Evolutionary conservation across 64 coral and sea anemone genomes (phyloP), one percentile per base, ranked within the genome.

Genomic region (Dendronephthya gigantea): DNA sequence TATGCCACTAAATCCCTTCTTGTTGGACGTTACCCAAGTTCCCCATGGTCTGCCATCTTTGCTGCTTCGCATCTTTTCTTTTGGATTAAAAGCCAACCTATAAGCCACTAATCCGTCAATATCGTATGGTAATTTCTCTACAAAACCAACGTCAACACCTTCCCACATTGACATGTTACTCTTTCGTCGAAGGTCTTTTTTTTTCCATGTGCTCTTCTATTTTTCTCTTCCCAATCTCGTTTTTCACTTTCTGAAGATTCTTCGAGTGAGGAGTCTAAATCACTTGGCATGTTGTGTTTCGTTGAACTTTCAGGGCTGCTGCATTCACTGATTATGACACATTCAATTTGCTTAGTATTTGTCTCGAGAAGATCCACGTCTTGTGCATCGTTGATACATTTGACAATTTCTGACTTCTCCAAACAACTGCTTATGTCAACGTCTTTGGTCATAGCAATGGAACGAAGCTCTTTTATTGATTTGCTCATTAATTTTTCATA

Each of bases 41-140:
- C n/a, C 41, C 11, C 4, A 45, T 4, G 41, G 41, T 45, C 41
- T 45, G 41, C 41, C 41, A 45, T 45, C 41, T 11, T 45, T 84
- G 66, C 85, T 75, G 13, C 85, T 34, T 19, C 66, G 29, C 51
- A 81, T 82, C 37, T 74, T 39, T 43, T 40, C 39, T 39, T 40
- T 39, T 58, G 32, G 48, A 7, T 86, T 1, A 56, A 82, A 82
- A 30, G n/a, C 4, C 19, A 88, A 40, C 48, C 51, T 40, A 84
- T 55, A 90, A 33, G 76, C 83, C 16, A 14, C 40, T 34, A 86
- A 29, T 39, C 89, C 72, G 82, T 90, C 48, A 28, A 90, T 90
- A 62, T 90, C 89, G 15, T n/a, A n/a, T n/a, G n/a, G n/a, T n/a
- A n/a, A n/a, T n/a, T n/a, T n/a, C n/a, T n/a, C n/a, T 81, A 29